Evolutionary conservation across 2,888 invertebrate species (phyloP).

Genomic region (Amphiduros pacificus): DNA sequence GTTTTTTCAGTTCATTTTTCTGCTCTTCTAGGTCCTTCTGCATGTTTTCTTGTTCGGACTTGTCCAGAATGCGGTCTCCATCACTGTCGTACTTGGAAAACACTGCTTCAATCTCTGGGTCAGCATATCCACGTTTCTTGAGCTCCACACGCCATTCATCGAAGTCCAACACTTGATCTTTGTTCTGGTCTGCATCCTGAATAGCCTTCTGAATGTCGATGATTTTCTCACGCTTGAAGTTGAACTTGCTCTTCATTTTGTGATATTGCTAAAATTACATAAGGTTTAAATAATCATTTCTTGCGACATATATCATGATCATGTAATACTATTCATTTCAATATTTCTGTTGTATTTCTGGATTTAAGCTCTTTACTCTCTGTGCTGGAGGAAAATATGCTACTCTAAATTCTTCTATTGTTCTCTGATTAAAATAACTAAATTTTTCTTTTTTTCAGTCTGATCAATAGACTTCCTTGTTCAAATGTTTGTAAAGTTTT

Average conservation of each 20-base stretch:
- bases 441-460: no score
- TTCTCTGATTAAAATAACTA: no score
- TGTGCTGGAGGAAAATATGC: no score
- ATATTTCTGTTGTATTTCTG: no score
- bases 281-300: no score
- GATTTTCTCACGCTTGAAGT: conserved; percentile 62
- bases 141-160: conserved; percentile 64
- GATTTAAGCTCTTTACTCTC: no score
- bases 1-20: conserved; percentile 55
- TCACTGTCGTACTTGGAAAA: conserved; percentile 69
- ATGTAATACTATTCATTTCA: no score
- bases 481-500: no score
- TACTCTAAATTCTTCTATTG: no score
- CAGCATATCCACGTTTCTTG: conserved; percentile 67
- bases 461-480: no score
- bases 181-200: conserved; percentile 61
- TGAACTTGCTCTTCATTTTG: conserved; percentile 64
- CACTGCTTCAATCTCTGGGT: conserved; percentile 71
- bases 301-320: no score
- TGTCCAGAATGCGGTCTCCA: conserved; percentile 62
- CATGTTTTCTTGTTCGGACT: conserved; percentile 62
- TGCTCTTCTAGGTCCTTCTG: conserved; percentile 62
- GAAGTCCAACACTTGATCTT: conserved; percentile 60
- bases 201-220: conserved; percentile 64
- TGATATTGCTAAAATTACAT: conserved; percentile 61